Evolutionary conservation across 2,888 invertebrate genomes (phyloP).

Genomic region (Melolontha melolontha): DNA sequence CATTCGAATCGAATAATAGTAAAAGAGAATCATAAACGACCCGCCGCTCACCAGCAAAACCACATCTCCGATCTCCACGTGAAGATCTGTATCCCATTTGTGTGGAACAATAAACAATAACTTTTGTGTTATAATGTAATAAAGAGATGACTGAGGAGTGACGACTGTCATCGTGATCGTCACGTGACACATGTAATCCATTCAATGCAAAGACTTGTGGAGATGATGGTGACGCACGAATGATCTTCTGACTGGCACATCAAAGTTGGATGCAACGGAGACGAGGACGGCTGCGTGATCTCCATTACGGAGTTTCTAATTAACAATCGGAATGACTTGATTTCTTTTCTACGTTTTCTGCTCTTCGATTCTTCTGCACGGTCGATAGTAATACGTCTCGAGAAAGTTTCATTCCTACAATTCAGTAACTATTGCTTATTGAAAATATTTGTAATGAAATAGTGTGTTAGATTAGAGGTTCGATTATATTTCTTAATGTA

Average conservation of each 20-base stretch:
- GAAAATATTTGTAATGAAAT: no score
- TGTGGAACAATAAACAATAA: slow-evolving; percentile 61
- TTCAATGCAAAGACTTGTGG: slow-evolving; percentile 27
- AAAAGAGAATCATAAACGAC: slow-evolving; percentile 22
- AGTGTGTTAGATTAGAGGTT: no score
- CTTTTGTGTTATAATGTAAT: slow-evolving; percentile 50
- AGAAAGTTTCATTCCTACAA: background rate
- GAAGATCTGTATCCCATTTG: slow-evolving; percentile 41
- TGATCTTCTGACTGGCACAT: slow-evolving; percentile 48
- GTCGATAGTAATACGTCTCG: background rate
- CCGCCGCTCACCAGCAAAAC: slow-evolving; percentile 22
- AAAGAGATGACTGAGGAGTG: slow-evolving; percentile 55
- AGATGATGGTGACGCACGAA: slow-evolving; percentile 46
- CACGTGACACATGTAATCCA: slow-evolving; percentile 50
- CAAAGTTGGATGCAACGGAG: slow-evolving; percentile 42
- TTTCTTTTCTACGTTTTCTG: slow-evolving; percentile 9
- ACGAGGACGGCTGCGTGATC: slow-evolving; percentile 22
- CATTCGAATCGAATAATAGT: slow-evolving; percentile 27
- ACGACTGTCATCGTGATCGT: slow-evolving; percentile 48
- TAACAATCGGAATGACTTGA: slow-evolving; percentile 27
- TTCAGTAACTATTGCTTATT: no score
- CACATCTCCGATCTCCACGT: slow-evolving; percentile 7
- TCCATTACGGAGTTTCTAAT: slow-evolving; percentile 36
- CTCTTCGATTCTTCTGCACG: background rate
- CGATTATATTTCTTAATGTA: no score